phyloP scores from a whole-genome alignment of 2,888 invertebrate genomes.

The Ichneumon xanthorius region DNA sequence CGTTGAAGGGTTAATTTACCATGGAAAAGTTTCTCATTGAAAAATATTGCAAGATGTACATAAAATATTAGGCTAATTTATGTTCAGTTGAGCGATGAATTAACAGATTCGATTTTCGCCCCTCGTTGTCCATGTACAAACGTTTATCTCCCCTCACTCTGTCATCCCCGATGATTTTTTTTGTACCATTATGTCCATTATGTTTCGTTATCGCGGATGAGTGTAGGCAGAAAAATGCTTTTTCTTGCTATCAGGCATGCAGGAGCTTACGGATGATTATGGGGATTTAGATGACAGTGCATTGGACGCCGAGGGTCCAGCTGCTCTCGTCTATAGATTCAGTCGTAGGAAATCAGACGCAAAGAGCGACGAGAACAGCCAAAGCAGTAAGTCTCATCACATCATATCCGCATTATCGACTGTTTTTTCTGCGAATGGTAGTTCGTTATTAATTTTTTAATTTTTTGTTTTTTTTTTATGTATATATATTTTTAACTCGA shows the following conservation, averaged over 20 bases:
- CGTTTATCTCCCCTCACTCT: slow-evolving; percentile 31
- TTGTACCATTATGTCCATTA: slow-evolving; percentile 35
- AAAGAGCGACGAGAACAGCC: slow-evolving; percentile 81
- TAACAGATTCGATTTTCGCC: slow-evolving; percentile 4
- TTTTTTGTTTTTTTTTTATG: slow-evolving; percentile 9
- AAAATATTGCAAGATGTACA: slow-evolving; percentile 22
- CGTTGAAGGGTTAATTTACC: slow-evolving; percentile 8
- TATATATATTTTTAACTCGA: background rate
- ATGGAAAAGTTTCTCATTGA: background rate
- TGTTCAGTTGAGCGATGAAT: slow-evolving; percentile 3
- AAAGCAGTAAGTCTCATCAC: slow-evolving; percentile 78
- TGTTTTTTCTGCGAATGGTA: slow-evolving; percentile 39
- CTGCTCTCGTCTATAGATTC: slow-evolving; percentile 80
- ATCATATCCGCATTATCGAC: slow-evolving; percentile 28
- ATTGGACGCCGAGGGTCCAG: slow-evolving; percentile 80
- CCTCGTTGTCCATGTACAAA: slow-evolving; percentile 6
- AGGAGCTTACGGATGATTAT: slow-evolving; percentile 79
- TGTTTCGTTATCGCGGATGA: slow-evolving; percentile 64
- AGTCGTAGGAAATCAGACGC: slow-evolving; percentile 81
- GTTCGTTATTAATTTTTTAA: background rate
- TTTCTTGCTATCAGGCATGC: slow-evolving; percentile 74
- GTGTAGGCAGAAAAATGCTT: slow-evolving; percentile 67
- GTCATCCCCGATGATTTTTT: slow-evolving; percentile 8
- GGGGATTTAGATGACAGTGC: slow-evolving; percentile 81
- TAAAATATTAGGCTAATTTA: slow-evolving; percentile 15